Base-by-base conservation (phyloP, 2,113 vertebrate genomes). In the Alexandromys fortis region DNA sequence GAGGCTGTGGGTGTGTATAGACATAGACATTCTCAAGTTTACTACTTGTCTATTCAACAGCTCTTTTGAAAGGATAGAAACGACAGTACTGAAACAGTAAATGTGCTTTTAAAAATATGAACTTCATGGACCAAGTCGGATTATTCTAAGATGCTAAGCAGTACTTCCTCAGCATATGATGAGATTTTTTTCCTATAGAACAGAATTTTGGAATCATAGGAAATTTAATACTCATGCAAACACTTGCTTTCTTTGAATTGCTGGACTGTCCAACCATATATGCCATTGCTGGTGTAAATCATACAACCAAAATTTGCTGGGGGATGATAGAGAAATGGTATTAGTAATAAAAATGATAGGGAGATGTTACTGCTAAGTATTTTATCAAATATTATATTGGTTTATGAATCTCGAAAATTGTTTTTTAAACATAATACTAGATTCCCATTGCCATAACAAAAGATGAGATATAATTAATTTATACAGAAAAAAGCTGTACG, bases 11-110 rank as follows among this genome's bases (percentile, higher is more conserved):
- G 19, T 26, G 4, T 22, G 3, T 22, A 72, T 21, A 21, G 16
- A 4, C 38, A 67, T 47, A 11, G 61, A 33, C 17, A 47, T 67
- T 67, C 9, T 47, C 9, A 97, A 95, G 96, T 81, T 75, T 1
- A 96, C 11, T 82, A 92, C 95, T 97, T 95, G 81, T 70, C 30
- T 61, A 70, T 89, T 96, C 93, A 87, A 88, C 7, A 85, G 86
- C 49, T 0, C 10, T 91, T 70, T 63, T 35, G 16, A 63, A 87
- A 96, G 24, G 63, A 94, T 28, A 61, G 92, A 65, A 63, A 19
- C 68, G 21, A 19, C 49, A 91, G 82, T 78, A 83, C 49, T 75
- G 38, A 91, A 91, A 45, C 4, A 38, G 0, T n/a, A 73, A 89
- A 73, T 42, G 16, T 47, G 4, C 49, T 81, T 52, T 10, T 52